Evolutionary conservation across 1,140 invertebrate genomes (phyloP), one percentile per base, ranked within the genome.

Genomic region (Zelostemma sp.): DNA sequence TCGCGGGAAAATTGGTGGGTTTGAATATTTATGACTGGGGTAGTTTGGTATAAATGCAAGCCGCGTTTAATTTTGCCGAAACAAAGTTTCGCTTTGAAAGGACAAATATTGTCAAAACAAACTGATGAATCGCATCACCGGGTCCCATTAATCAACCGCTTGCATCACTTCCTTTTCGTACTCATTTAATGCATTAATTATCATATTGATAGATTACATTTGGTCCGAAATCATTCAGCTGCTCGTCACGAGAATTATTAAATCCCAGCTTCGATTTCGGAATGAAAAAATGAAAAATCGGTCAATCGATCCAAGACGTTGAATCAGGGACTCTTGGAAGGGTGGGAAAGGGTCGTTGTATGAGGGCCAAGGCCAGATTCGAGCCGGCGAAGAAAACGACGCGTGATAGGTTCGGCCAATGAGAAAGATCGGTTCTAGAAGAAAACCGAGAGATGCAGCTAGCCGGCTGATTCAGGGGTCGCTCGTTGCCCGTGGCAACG

Each of bases 401-500:
- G 58, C 53, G 58, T 14, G 43, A 62, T 21, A 11, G 5, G 58
- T 28, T 38, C 28, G 16, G 25, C 50, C 55, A 72, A 65, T 61
- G 35, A 46, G 59, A 59, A 61, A 63, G 46, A 73, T 73, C 57
- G 60, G 72, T 59, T 75, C 68, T 67, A 74, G 72, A 67, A 67
- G 69, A 72, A 72, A 67, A 43, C 53, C 51, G 61, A 51, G 58
- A 64, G 70, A 74, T 68, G 55, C 66, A 70, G 64, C 61, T 64
- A 56, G 55, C 47, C 63, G 63, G 60, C 55, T 58, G 64, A 63
- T 61, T 74, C 68, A 72, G 65, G 70, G 73, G 21, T 25, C 21
- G n/a, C n/a, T n/a, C n/a, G 66, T 68, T 57, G 63, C 47, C 35
- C 48, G 75, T 77, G 78, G 79, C 74, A 60, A 80, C 75, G 69